Base-by-base conservation (phyloP, 2,888 invertebrate genomes). In the Caenorhabditis sp. region DNA sequence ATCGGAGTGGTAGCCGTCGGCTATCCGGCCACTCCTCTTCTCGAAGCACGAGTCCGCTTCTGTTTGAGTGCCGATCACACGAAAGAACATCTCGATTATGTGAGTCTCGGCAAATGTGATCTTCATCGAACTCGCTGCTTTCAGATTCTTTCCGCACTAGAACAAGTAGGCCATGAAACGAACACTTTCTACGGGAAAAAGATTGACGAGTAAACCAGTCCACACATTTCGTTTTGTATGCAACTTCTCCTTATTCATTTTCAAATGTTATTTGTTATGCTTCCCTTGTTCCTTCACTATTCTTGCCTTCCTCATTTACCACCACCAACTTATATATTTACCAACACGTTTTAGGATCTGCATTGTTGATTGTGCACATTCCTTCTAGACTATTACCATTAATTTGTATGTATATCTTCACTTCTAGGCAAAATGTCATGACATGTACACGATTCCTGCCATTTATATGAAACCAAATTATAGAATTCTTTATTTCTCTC, bases 1-100 rank as follows among this genome's bases (percentile, higher is more conserved):
- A 94, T 99, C 83, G 98, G 97, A 70, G 95, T 95, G 18, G 98
- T 98, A 5, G 97, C 97, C 77, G 98, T 98, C 70, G 98, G 98
- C 85, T 98, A 97, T 93, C 98, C 99, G 71, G 98, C 98, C 76
- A 98, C 98, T 64, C 96, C 97, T 56, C 94, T 99, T 86, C 95
- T 95, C 94, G 95, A 95, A 93, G 96, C 96, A 37, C 94, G 98
- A 90, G 93, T 93, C 89, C 94, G 97, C 89, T 96, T 98, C 93
- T 99, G 98, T 92, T 93, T 99, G 82, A 97, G 97, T 69, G 86
- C 89, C 1, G 88, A 88, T 68, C 90, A 90, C 69, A 90, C 90
- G 0, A 87, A 84, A 65, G 88, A 88, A 51, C 89, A 90, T 62
- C 64, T 90, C 1, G 90, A 90, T 70, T 56, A 82, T 53, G 89